A percentile compares a stretch with the other conserved stretches of the same genome.
Evolutionary conservation across 2,888 invertebrate genomes (phyloP).

Genomic region (Luperina testacea): DNA sequence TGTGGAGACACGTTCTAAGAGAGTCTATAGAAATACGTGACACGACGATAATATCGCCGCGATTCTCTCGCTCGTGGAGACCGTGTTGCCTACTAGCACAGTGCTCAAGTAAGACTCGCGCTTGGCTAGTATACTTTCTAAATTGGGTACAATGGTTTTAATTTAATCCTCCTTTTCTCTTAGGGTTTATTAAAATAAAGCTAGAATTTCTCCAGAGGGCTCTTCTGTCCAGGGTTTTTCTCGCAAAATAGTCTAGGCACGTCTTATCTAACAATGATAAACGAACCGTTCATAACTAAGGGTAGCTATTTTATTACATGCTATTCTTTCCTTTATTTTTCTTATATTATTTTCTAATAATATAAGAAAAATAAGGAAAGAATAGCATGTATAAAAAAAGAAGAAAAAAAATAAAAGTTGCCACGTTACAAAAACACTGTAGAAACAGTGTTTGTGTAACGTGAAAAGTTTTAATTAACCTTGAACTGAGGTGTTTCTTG

Average conservation of each 20-base stretch:
- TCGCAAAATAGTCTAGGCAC: constrained; percentile 10
- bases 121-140: constrained; percentile 1
- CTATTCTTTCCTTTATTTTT: neutral
- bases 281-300: neutral
- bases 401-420: too few relatives aligned
- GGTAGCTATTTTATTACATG: neutral
- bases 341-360: too few relatives aligned
- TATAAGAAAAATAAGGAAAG: too few relatives aligned
- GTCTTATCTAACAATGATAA: constrained; percentile 23
- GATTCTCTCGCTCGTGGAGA: too few relatives aligned
- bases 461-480: neutral
- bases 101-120: neutral
- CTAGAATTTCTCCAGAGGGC: constrained; percentile 28
- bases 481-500: too few relatives aligned
- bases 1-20: too few relatives aligned
- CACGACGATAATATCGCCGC: too few relatives aligned
- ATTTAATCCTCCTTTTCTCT: neutral
- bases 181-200: neutral
- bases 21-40: too few relatives aligned
- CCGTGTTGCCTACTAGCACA: neutral
- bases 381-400: too few relatives aligned
- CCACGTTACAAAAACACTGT: too few relatives aligned
- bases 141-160: constrained; percentile 7
- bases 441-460: neutral
- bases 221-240: neutral